These are phyloP conservation scores for Cyprinodon variegatus DNA, from an alignment of 2,113 vertebrate species.

Conservation along the genomic window DNA sequence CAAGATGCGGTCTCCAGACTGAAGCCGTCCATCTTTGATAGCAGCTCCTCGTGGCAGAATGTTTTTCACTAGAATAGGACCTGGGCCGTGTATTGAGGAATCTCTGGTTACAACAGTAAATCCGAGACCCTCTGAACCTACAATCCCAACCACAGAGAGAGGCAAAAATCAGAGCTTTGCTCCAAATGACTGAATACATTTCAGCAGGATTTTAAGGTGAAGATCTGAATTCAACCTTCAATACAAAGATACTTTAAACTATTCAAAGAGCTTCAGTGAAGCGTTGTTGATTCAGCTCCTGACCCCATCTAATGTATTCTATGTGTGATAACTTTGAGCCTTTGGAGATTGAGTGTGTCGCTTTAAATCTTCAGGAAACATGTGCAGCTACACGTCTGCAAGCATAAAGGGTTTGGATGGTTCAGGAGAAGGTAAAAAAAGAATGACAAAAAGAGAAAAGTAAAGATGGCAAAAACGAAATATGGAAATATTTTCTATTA, in stretches of 20 bases:
- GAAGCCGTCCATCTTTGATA: conserved; percentile 93
- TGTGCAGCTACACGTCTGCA: conserved; percentile 36
- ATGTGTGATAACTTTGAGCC: conserved; percentile 39
- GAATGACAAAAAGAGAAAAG: conserved; percentile 44
- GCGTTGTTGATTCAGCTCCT: conserved; percentile 50
- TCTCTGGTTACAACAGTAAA: conserved; percentile 99
- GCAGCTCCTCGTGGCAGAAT: conserved; percentile 95
- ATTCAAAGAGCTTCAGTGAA: conserved; percentile 22
- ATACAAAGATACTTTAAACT: conserved; percentile 5
- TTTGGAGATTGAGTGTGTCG: conserved; percentile 2
- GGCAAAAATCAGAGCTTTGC: conserved; percentile 2
- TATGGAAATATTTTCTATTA: neutral
- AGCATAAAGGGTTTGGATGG: no score
- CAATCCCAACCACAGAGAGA: conserved; percentile 2
- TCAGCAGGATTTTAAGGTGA: neutral
- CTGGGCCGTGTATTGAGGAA: conserved; percentile 90
- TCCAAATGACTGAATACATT: conserved; percentile 19
- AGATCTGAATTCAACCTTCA: conserved; percentile 10
- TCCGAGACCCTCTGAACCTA: conserved; percentile 94
- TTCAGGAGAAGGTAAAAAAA: neutral
- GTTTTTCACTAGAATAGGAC: conserved; percentile 97
- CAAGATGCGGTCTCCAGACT: conserved; percentile 95
- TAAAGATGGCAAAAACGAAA: neutral
- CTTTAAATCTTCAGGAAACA: conserved; percentile 53
- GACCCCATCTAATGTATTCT: conserved; percentile 16